Evolutionary conservation across 2,888 invertebrate species (phyloP).

Genomic region (Heteromyza rotundicornis): DNA sequence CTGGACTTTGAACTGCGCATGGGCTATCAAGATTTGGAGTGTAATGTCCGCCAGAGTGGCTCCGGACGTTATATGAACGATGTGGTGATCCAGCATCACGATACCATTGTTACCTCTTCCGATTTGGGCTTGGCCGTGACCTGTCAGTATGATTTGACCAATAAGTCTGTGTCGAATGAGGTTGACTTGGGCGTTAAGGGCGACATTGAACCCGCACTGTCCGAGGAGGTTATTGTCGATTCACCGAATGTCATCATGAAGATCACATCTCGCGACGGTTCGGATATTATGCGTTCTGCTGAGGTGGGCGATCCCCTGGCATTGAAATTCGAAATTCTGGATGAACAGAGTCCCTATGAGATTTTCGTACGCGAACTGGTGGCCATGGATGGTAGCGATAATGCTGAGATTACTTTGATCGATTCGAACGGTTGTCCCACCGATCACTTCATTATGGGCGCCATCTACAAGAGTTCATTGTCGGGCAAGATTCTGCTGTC

Average conservation of each 20-base stretch:
- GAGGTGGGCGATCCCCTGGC: slow-evolving; percentile 93
- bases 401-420: slow-evolving; percentile 89
- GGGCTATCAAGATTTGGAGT: slow-evolving; percentile 90
- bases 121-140: slow-evolving; percentile 91
- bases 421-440: slow-evolving; percentile 92
- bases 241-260: slow-evolving; percentile 95
- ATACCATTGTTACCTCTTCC: slow-evolving; percentile 90
- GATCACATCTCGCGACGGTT: slow-evolving; percentile 83
- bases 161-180: slow-evolving; percentile 91
- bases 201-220: slow-evolving; percentile 82
- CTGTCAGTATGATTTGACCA: slow-evolving; percentile 91
- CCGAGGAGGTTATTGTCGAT: slow-evolving; percentile 90
- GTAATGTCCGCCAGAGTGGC: slow-evolving; percentile 87
- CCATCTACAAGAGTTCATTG: slow-evolving; percentile 80
- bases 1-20: slow-evolving; percentile 89
- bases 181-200: slow-evolving; percentile 87
- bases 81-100: slow-evolving; percentile 92
- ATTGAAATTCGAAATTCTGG: slow-evolving; percentile 89
- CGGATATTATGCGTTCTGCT: slow-evolving; percentile 83
- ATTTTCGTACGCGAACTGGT: slow-evolving; percentile 94
- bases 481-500: slow-evolving; percentile 85
- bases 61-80: slow-evolving; percentile 86
- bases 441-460: slow-evolving; percentile 93
- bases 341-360: slow-evolving; percentile 92
- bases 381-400: slow-evolving; percentile 92